Evolutionary conservation across 2,113 vertebrate genomes (phyloP).

Genomic region (Jaculus jaculus): DNA sequence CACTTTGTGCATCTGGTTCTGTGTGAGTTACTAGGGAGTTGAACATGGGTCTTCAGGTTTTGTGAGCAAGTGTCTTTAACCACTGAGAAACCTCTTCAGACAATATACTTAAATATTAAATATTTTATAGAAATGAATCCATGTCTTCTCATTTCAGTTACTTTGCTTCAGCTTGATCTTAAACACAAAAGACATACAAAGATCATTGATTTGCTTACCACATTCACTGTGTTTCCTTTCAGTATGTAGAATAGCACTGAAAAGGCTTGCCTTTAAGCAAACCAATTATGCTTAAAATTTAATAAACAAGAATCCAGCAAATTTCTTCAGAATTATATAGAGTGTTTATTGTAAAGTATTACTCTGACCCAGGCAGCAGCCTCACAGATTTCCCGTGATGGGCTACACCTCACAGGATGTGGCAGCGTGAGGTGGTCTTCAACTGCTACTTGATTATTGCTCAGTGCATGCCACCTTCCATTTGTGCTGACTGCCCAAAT

Average conservation of each 20-base stretch:
- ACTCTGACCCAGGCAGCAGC: slow-evolving; percentile 61
- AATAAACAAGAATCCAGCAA: slow-evolving; percentile 70
- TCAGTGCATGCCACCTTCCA: slow-evolving; percentile 81
- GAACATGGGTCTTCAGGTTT: no score
- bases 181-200: slow-evolving; percentile 64
- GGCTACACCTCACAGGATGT: not conserved
- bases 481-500: slow-evolving; percentile 82
- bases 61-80: no score
- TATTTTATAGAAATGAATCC: slow-evolving; percentile 77
- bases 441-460: slow-evolving; percentile 85
- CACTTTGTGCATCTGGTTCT: no score
- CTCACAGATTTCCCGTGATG: slow-evolving; percentile 70
- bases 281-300: slow-evolving; percentile 70
- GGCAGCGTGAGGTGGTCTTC: slow-evolving; percentile 23
- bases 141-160: slow-evolving; percentile 61
- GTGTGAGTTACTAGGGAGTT: no score
- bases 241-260: slow-evolving; percentile 70
- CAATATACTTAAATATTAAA: slow-evolving; percentile 75
- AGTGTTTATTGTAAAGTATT: slow-evolving; percentile 68
- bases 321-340: slow-evolving; percentile 60
- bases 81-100: no score
- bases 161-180: slow-evolving; percentile 52
- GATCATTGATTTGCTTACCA: slow-evolving; percentile 71
- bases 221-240: slow-evolving; percentile 75
- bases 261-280: slow-evolving; percentile 76